A percentile compares a stretch with the other conserved stretches of the same genome.
phyloP scores from a whole-genome alignment of 2,888 invertebrate species.

The Mechanitis messenoides region DNA sequence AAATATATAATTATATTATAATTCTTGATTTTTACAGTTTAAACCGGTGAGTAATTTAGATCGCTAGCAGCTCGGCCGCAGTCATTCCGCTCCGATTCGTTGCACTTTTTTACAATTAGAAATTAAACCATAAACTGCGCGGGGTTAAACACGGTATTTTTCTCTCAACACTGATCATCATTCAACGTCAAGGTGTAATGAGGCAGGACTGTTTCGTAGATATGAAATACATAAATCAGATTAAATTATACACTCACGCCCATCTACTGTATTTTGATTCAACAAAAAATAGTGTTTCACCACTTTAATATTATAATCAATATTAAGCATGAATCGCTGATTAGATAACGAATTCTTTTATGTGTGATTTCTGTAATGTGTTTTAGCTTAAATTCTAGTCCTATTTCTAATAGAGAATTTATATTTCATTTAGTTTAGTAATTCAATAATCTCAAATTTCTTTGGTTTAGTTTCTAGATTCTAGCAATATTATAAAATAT shows the following conservation, averaged over 20 bases:
- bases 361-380: no score
- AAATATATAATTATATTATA: not conserved
- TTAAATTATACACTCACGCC: slow-evolving; percentile 63
- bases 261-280: slow-evolving; percentile 39
- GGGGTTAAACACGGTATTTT: slow-evolving; percentile 62
- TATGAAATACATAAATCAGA: slow-evolving; percentile 57
- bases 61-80: slow-evolving; percentile 19
- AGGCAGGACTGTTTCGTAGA: slow-evolving; percentile 51
- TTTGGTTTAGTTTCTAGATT: no score
- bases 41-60: slow-evolving; percentile 13
- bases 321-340: no score
- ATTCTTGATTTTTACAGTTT: slow-evolving; percentile 1
- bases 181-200: slow-evolving; percentile 68
- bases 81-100: slow-evolving; percentile 30
- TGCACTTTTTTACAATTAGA: slow-evolving; percentile 47
- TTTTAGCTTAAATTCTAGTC: no score
- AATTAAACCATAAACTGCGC: slow-evolving; percentile 59
- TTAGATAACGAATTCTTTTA: no score
- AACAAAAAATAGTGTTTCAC: no score
- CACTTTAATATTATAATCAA: no score
- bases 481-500: no score
- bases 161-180: slow-evolving; percentile 56
- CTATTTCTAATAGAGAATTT: no score
- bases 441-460: no score
- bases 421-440: no score